Evolutionary conservation across 2,888 invertebrate genomes (phyloP), one percentile per base, ranked within the genome.

Genomic region (Eugnorisma glareosa): DNA sequence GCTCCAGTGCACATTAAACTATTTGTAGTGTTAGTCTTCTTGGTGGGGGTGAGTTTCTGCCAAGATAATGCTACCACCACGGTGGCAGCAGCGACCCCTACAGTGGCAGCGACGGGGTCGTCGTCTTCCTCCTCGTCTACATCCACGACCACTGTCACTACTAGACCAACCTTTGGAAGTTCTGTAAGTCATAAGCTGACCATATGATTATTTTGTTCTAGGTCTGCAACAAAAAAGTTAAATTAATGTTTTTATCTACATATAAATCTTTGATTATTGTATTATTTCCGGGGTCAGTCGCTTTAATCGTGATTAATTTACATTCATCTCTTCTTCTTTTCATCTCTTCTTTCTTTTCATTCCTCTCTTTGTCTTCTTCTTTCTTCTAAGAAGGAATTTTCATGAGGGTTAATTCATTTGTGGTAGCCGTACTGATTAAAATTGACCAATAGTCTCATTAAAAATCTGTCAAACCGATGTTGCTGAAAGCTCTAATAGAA

Each of bases 31-130:
- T 57, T 91, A n/a, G 64, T 88, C n/a, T 79, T 84, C 8, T 1
- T 91, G 8, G 77, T 91, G 15, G 89, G 86, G 15, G 73, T 89
- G 67, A 89, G 76, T 31, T 54, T 81, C 6, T 84, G 90, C 68
- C 91, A 91, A 28, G 86, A 90, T 11, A 88, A 88, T 54, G 78
- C 68, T 24, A 89, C 88, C 51, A 81, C 13, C 24, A 67, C 82
- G 2, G 45, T 1, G 13, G 45, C 67, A n/a, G 15, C 51, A 13
- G 28, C 43, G 10, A 8, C 45, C 18, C 76, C 82, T 15, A 63
- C 79, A 35, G n/a, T n/a, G 13, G 21, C 79, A 11, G 0, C 59
- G 1, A 5, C 69, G 7, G 54, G 31, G 2, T 6, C 61, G 35
- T 61, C 61, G 11, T 61, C 73, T 21, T 31, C 57, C 1, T 15